Evolutionary conservation across 2,888 invertebrate species (phyloP).

Genomic region (Caenorhabditis doughertyi): DNA sequence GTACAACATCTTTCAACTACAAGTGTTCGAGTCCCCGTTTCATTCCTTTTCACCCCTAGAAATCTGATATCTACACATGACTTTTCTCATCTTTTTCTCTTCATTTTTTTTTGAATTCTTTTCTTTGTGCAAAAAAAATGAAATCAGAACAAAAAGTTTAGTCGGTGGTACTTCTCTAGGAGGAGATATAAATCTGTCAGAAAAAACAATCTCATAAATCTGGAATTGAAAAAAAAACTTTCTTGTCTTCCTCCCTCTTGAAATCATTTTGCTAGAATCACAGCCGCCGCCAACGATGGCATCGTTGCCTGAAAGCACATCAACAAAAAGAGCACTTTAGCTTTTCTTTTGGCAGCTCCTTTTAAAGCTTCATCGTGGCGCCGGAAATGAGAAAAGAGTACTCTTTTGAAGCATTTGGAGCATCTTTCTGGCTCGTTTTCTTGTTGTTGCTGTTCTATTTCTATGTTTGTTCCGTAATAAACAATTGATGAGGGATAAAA

Average conservation of each 20-base stretch:
- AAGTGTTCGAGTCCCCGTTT: constrained; percentile 6
- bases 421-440: constrained; percentile 9
- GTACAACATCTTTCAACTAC: neutral
- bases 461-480: constrained; percentile 42
- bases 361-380: neutral
- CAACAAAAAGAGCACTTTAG: constrained; percentile 51
- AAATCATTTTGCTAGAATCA: constrained; percentile 8
- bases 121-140: neutral
- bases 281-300: neutral
- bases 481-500: constrained; percentile 37
- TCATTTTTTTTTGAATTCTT: neutral
- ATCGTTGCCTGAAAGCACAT: constrained; percentile 25
- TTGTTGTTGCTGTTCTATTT: constrained; percentile 32
- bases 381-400: constrained; percentile 47
- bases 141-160: neutral
- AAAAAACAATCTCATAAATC: constrained; percentile 41
- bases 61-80: constrained; percentile 33
- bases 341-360: constrained; percentile 8
- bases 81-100: neutral
- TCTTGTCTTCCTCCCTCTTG: neutral
- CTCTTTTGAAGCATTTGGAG: constrained; percentile 25
- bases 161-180: neutral
- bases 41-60: constrained; percentile 9
- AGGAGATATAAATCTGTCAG: neutral
- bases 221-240: constrained; percentile 18